Percentiles rank a stretch among this genome's conserved stretches.
phyloP scores from a whole-genome alignment of 1,140 invertebrate genomes.

The Drosophila tristis region DNA sequence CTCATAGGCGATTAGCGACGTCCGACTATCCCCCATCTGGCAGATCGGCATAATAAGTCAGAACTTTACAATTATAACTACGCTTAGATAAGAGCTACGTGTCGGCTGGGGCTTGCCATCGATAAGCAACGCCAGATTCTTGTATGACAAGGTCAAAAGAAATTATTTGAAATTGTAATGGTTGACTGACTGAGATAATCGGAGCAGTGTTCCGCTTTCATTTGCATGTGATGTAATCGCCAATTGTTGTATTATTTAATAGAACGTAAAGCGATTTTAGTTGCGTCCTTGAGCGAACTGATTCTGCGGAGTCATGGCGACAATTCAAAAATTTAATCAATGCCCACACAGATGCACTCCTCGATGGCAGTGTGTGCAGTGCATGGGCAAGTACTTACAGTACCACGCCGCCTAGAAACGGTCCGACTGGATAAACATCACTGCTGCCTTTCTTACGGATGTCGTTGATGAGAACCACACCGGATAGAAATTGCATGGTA shows the following conservation, averaged over 20 bases:
- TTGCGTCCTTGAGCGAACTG: conserved; percentile 38
- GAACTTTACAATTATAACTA: conserved; percentile 11
- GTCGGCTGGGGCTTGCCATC: conserved; percentile 16
- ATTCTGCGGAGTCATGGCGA: conserved; percentile 66
- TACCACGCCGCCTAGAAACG: conserved; percentile 90
- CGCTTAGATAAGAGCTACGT: conserved; percentile 49
- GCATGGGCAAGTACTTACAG: conserved; percentile 85
- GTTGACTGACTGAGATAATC: conserved; percentile 1
- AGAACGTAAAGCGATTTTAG: conserved; percentile 26
- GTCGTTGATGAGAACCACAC: conserved; percentile 88
- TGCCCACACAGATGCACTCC: conserved; percentile 36
- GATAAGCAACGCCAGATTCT: conserved; percentile 45
- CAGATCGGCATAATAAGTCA: conserved; percentile 40
- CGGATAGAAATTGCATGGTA: conserved; percentile 88
- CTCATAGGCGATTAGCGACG: conserved; percentile 26
- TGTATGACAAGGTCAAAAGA: conserved; percentile 11
- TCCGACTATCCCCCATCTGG: conserved; percentile 19
- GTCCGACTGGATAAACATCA: conserved; percentile 87
- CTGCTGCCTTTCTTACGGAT: conserved; percentile 88
- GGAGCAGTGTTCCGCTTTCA: neutral
- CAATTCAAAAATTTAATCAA: conserved; percentile 76
- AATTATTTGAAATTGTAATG: conserved; percentile 37
- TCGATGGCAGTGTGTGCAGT: conserved; percentile 22
- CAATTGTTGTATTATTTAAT: conserved; percentile 33
- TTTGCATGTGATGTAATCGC: conserved; percentile 28